phyloP scores from a whole-genome alignment of 1,140 invertebrate species.

The Metaphire vulgaris region DNA sequence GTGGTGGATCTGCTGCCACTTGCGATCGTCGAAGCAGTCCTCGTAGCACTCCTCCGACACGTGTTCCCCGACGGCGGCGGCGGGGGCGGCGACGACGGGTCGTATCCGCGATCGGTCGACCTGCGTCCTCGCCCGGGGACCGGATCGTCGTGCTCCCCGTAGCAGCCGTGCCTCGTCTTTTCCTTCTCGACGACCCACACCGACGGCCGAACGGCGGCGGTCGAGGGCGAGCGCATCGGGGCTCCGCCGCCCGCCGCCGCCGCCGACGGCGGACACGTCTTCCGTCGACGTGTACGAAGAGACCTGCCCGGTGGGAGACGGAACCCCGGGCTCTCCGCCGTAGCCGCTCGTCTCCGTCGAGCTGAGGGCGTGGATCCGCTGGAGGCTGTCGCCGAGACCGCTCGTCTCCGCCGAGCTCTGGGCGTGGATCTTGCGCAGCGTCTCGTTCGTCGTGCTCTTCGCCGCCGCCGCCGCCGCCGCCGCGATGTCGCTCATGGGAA shows the following conservation, averaged over 20 bases:
- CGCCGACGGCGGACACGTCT: not conserved
- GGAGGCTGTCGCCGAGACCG: conserved; percentile 23
- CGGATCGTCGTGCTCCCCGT: not conserved
- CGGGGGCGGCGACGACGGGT: not conserved
- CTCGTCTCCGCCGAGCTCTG: conserved; percentile 29
- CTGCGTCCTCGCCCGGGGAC: too few relatives aligned
- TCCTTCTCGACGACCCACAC: not conserved
- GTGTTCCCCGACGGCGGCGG: too few relatives aligned
- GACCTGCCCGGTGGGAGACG: conserved; percentile 13
- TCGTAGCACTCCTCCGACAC: not conserved
- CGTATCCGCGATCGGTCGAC: not conserved
- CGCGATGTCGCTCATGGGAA: not conserved
- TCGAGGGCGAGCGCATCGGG: too few relatives aligned
- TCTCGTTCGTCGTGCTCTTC: not conserved
- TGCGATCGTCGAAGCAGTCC: conserved; percentile 29
- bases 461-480: not conserved
- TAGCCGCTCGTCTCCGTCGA: conserved; percentile 23
- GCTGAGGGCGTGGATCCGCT: conserved; percentile 21
- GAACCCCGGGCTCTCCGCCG: conserved; percentile 9
- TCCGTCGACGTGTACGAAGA: conserved; percentile 3
- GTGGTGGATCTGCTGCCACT: conserved; percentile 35
- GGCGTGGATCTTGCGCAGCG: conserved; percentile 16
- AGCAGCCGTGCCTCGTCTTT: not conserved
- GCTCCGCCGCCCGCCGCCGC: too few relatives aligned
- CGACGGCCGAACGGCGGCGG: not conserved